Base-by-base conservation (phyloP, 2,797 vertebrate species). In the Artibeus jamaicensis region DNA sequence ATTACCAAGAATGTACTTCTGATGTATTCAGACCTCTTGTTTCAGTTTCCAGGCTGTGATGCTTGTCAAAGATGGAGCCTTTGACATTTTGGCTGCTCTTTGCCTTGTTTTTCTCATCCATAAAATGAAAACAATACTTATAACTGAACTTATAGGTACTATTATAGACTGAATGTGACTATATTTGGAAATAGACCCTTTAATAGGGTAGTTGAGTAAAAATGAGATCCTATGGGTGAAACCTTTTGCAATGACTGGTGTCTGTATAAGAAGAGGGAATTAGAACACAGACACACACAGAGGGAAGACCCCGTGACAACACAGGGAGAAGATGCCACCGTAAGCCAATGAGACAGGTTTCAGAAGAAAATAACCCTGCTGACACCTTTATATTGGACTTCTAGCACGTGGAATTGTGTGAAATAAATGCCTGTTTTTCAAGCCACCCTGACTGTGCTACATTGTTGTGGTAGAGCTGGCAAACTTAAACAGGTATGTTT, bases 21-120 rank as follows among this genome's bases (percentile, higher is more conserved):
- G 34, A 39, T 48, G 16, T 2, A 15, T 19, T 59, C 22, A 74
- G 22, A 26, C 21, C 1, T 18, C 44, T 21, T 50, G 15, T 55
- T 15, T 37, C 32, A 9, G 7, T 50, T 78, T 91, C 37, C 22
- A 84, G 70, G 9, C 10, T 53, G 57, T 76, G 76, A 53, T 6
- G 29, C 39, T 55, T 70, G 62, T 34, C 91, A 50, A 93, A n/a
- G 32, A 4, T 32, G 32, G 62, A 26, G 29, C 6, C 26, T 82
- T 79, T 8, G 62, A 62, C 26, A 19, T 26, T 44, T 29, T 29
- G 15, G 12, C n/a, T 8, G 6, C 29, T 9, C 44, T 85, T 85
- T 87, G 68, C 15, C 53, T 95, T 29, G 7, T 0, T 86, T 84
- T 87, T 89, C 55, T 70, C 65, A 65, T 71, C 71, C 78, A 34